phyloP scores from a whole-genome alignment of 2,888 invertebrate genomes.

The Sesamia inferens region DNA sequence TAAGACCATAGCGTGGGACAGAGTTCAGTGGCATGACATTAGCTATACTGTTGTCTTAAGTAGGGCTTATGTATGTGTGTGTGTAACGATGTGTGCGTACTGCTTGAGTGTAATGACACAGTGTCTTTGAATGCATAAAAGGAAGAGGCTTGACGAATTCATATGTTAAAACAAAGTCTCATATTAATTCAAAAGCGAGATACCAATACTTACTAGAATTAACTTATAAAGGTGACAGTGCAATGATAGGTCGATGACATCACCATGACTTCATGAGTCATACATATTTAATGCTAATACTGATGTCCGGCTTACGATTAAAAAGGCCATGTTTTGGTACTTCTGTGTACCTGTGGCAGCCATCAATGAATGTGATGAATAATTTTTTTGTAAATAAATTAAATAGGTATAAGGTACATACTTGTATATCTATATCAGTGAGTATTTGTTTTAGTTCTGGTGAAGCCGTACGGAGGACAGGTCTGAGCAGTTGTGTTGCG shows the following conservation, averaged over 20 bases:
- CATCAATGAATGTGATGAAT: neutral
- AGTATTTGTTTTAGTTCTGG: no score
- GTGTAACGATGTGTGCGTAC: neutral
- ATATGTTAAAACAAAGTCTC: neutral
- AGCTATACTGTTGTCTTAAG: constrained; percentile 28
- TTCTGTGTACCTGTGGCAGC: neutral
- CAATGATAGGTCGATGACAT: constrained; percentile 44
- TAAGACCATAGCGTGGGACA: constrained; percentile 35
- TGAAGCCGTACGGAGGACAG: no score
- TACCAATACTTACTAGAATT: neutral
- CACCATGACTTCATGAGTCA: constrained; percentile 30
- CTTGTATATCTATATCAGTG: neutral
- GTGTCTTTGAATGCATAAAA: constrained; percentile 8
- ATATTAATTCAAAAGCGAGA: constrained; percentile 6
- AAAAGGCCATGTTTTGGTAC: neutral
- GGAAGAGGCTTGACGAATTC: constrained; percentile 10
- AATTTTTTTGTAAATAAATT: neutral
- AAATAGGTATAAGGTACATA: neutral
- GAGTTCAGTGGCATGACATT: constrained; percentile 56
- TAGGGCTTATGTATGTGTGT: neutral
- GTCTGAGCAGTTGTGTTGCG: no score
- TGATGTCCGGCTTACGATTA: constrained; percentile 21
- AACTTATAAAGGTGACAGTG: constrained; percentile 10
- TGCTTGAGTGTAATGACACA: constrained; percentile 1
- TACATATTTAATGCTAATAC: constrained; percentile 16